phyloP scores from a whole-genome alignment of 2,113 vertebrate species.

The Pandion haliaetus region DNA sequence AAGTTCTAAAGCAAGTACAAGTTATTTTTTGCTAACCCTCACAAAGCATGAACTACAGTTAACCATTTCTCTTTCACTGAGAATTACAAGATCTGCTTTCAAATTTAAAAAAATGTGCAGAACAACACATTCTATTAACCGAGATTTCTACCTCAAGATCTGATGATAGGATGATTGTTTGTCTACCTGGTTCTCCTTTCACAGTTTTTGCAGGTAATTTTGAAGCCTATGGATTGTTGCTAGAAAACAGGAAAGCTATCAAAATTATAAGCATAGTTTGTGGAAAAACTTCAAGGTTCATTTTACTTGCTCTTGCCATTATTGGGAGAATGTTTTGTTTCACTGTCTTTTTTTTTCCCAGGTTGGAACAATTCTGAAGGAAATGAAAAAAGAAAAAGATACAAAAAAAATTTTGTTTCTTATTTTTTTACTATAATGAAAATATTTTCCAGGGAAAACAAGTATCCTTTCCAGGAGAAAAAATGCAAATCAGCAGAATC shows the following conservation, averaged over 20 bases:
- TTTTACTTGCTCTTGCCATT: background rate
- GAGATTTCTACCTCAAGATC: background rate
- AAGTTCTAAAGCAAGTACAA: background rate
- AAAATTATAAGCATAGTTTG: background rate
- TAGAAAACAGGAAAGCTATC: background rate
- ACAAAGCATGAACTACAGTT: background rate
- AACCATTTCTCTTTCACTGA: background rate
- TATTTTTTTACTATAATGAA: background rate
- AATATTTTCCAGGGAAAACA: background rate
- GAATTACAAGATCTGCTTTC: background rate
- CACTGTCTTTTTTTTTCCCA: background rate
- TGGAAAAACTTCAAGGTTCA: background rate
- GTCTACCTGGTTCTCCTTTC: background rate
- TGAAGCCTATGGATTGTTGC: background rate
- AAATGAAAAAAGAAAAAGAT: background rate
- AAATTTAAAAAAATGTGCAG: background rate
- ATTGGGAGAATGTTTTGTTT: background rate
- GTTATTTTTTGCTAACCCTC: background rate
- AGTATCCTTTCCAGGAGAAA: background rate
- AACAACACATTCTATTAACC: background rate
- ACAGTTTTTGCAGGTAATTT: background rate
- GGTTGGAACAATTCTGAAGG: background rate
- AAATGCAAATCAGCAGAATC: background rate
- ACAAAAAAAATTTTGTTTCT: background rate
- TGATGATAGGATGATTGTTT: background rate